A percentile compares a stretch with the other conserved stretches of the same genome.
Conservation (phyloP, 2,113 vertebrate genomes). For the Hippocampus barbouri region DNA sequence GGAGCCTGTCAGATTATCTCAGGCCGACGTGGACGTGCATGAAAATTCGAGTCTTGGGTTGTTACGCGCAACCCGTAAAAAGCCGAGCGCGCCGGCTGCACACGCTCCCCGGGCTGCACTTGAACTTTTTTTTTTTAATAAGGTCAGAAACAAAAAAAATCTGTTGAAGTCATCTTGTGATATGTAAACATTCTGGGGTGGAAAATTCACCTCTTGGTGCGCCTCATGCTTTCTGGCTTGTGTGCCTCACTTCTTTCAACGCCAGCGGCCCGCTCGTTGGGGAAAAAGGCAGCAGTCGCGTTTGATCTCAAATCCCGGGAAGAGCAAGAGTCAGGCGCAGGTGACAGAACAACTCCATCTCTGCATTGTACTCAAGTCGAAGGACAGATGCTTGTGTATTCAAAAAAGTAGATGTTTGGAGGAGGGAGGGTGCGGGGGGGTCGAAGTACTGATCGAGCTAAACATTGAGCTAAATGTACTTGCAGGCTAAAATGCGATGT, state of each 20-base stretch:
- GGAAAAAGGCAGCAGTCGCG: constrained; percentile 42
- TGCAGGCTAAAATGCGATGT: too few species aligned
- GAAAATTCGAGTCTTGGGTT: neutral
- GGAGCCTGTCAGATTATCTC: neutral
- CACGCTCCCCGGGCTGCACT: constrained; percentile 31
- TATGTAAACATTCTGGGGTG: constrained; percentile 41
- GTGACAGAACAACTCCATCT: neutral
- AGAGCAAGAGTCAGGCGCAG: constrained; percentile 20
- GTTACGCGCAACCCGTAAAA: neutral
- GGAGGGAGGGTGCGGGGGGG: too few species aligned
- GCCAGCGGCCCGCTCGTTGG: constrained; percentile 44
- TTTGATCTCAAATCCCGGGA: constrained; percentile 55
- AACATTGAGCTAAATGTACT: too few species aligned
- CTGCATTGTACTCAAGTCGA: neutral
- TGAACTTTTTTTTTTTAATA: constrained; percentile 64
- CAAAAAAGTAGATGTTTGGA: too few species aligned
- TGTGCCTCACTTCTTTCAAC: constrained; percentile 47
- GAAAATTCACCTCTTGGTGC: constrained; percentile 19
- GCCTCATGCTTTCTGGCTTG: constrained; percentile 28
- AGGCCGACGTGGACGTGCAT: neutral
- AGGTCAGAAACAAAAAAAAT: constrained; percentile 52
- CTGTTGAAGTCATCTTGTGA: constrained; percentile 54
- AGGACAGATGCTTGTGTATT: neutral
- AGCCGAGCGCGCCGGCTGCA: constrained; percentile 11
- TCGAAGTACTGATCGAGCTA: neutral